Base-by-base conservation (phyloP, 2,113 vertebrate genomes). In the Silurus asotus region DNA sequence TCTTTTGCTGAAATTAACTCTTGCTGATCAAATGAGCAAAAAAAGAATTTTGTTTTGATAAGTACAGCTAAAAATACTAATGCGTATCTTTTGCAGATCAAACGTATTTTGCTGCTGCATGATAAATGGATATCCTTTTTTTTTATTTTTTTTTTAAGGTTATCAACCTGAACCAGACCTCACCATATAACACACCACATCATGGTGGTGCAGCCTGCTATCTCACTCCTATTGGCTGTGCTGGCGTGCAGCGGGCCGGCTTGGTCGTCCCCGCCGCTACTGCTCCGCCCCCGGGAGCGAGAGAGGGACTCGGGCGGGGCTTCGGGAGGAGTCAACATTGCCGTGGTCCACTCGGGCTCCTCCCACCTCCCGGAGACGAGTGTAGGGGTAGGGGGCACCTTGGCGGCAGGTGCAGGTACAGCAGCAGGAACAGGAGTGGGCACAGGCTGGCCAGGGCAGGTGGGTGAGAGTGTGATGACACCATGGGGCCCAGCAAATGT, bases 401-500 rank as follows among this genome's bases (percentile, higher is more conserved):
- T 70, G 62, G 79, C 75, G 59, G 86, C 79, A 53, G 92, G 92
- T 7, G 93, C 93, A 70, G 96, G 95, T 89, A 79, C 84, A 49
- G 84, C 70, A 78, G 78, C 84, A 8, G 89, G 89, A 2, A 89
- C 93, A 28, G 87, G 89, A 58, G 91, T 82, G 67, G 74, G 74
- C 79, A 72, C 88, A 93, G 92, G 93, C 87, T 15, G 93, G 89
- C 93, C 96, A 59, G 84, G 92, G 1, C 93, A 94, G 8, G 93
- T 88, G 83, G 95, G 88, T 83, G 96, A 96, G 89, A 93, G 92
- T 37, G 95, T 97, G 92, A 95, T 97, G 86, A 95, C 96, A n/a
- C 93, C 94, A 0, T 95, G 93, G 51, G 94, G 95, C 28, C 93
- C 92, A 23, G 96, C 97, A 8, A 97, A 97, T 80, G 95, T 97